phyloP scores from a whole-genome alignment of 2,888 invertebrate genomes.

The Rhopalosiphum nymphaeae region DNA sequence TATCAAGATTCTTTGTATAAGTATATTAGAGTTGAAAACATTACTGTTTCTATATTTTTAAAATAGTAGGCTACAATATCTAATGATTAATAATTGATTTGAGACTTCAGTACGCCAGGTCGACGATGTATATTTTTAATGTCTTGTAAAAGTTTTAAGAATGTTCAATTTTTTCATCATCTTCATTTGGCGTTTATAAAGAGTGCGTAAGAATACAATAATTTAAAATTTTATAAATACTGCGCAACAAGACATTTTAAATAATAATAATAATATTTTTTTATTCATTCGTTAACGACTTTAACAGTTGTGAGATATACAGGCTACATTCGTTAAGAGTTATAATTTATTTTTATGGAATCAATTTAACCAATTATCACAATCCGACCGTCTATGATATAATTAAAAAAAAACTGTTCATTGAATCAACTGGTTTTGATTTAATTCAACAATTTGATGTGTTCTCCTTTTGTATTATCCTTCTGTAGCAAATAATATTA shows the following conservation, averaged over 20 bases:
- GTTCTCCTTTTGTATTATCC: background rate
- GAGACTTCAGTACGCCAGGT: background rate
- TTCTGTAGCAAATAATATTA: background rate
- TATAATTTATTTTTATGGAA: background rate
- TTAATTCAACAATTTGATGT: background rate
- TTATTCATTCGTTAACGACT: background rate
- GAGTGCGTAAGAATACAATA: background rate
- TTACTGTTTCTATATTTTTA: background rate
- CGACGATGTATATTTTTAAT: background rate
- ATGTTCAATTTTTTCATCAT: background rate
- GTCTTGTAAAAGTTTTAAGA: background rate
- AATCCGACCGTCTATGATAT: background rate
- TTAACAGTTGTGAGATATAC: background rate
- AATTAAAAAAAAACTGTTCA: background rate
- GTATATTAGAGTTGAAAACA: background rate
- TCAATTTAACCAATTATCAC: background rate
- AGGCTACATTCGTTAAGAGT: background rate
- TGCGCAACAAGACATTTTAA: background rate
- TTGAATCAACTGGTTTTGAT: background rate
- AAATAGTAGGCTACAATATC: background rate
- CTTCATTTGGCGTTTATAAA: background rate
- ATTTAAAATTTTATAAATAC: background rate
- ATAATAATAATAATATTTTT: background rate
- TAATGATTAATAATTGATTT: background rate
- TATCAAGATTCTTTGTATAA: background rate